Evolutionary conservation across 2,113 vertebrate genomes (phyloP).

Genomic region (Cranoglanis bouderius): DNA sequence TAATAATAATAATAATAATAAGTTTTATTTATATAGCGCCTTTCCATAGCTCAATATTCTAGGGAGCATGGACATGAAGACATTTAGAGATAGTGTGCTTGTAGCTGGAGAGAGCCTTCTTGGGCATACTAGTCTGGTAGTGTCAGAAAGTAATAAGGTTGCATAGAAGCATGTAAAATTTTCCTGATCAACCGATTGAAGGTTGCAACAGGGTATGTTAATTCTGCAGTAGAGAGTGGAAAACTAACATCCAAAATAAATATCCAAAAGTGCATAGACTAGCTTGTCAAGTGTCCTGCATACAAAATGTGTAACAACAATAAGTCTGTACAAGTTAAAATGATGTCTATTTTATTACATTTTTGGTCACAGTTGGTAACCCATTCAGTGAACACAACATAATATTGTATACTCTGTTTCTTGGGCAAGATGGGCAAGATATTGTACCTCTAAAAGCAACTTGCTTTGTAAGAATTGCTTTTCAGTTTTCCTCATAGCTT

Average conservation of each 20-base stretch:
- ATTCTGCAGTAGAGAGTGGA: neutral
- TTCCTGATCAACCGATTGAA: neutral
- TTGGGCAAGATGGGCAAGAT: too few species aligned
- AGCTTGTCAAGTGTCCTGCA: too few species aligned
- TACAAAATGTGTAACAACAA: too few species aligned
- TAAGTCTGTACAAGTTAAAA: too few species aligned
- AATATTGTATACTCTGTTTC: too few species aligned
- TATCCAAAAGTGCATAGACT: too few species aligned
- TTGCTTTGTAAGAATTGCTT: too few species aligned
- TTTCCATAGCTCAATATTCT: too few species aligned
- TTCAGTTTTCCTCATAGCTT: too few species aligned
- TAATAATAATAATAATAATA: too few species aligned
- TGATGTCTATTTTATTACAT: neutral
- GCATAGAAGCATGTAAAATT: neutral
- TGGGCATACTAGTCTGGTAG: neutral
- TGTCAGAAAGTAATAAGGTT: neutral
- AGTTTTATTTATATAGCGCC: too few species aligned
- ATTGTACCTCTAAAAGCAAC: neutral
- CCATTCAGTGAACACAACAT: too few species aligned
- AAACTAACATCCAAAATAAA: neutral
- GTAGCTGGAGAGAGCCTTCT: neutral
- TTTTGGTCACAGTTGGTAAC: neutral
- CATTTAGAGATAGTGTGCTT: neutral
- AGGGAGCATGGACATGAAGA: neutral
- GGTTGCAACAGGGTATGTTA: neutral